A percentile compares a stretch with the other conserved stretches of the same genome.
These are phyloP conservation scores for Phrynosoma platyrhinos DNA, from an alignment of 2,113 vertebrate genomes.

Conservation along the genomic window DNA sequence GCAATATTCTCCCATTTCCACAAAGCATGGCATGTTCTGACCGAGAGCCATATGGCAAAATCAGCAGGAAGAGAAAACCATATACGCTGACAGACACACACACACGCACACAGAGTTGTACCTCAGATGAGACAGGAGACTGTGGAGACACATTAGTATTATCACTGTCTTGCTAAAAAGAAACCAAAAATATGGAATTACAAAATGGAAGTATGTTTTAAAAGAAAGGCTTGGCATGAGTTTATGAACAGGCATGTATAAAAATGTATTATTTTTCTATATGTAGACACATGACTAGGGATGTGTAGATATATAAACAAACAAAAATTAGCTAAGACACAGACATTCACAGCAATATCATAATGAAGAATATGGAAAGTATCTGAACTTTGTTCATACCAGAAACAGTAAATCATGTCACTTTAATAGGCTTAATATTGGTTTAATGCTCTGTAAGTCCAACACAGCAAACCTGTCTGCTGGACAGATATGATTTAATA, in stretches of 20 bases:
- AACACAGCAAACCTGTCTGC: too few species aligned
- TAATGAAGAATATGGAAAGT: neutral
- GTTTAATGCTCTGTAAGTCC: neutral
- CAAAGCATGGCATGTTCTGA: neutral
- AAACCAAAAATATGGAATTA: conserved; percentile 81
- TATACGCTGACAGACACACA: conserved; percentile 41
- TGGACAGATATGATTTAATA: too few species aligned
- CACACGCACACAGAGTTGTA: conserved; percentile 74
- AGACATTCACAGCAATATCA: neutral
- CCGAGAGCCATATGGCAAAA: conserved; percentile 18
- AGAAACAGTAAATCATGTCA: neutral
- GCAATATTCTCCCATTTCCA: neutral
- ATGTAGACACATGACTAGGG: fast-evolving
- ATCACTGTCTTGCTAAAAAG: conserved; percentile 86
- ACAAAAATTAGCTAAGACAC: neutral
- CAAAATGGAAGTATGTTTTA: conserved; percentile 69
- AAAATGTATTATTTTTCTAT: neutral
- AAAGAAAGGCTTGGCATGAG: conserved; percentile 39
- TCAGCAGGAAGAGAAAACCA: conserved; percentile 38
- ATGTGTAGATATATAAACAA: neutral
- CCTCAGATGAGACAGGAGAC: conserved; percentile 84
- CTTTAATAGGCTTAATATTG: neutral
- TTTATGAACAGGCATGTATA: conserved; percentile 38
- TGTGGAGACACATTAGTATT: conserved; percentile 85
- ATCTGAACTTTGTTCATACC: neutral